Base-by-base conservation (phyloP, 2,888 invertebrate genomes). In the Pristionchus exspectatus region DNA sequence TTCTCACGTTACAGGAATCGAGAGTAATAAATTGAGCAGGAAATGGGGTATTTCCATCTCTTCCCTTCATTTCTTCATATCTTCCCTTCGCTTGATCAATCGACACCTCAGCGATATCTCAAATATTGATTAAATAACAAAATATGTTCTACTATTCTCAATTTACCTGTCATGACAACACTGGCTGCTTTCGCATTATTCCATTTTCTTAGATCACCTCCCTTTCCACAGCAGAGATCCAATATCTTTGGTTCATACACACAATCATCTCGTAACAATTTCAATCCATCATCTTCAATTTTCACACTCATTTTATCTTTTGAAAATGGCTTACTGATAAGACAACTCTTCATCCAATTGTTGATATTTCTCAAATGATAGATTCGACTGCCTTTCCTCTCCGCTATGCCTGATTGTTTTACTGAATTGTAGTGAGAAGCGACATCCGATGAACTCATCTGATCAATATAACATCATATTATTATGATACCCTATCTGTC, bases 151-250 rank as follows among this genome's bases (percentile, higher is more conserved):
- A 18, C 74, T 14, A 72, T 72, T n/a, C 30, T 91, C 84, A 24
- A n/a, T 44, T 50, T 86, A 94, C 95, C 95, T 27, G 94, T 93
- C 93, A 95, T 93, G 10, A 95, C 93, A 66, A 94, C 92, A 63
- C 91, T 92, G 24, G 90, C 89, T 12, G 93, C 93, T 27, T 90
- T 88, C 21, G 92, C 93, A 27, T 92, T 92, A 38, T 93, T 91
- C 94, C 99, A 99, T 95, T 99, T 99, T n/a, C 97, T 96, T 63
- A 99, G 96, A 95, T 99, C 99, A 3, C 99, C 99, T 38, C 99
- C 99, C 96, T 99, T 99, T 1, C 99, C 99, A 95, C 98, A 98
- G 94, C 98, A 98, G 96, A 99, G 97, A 95, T 99, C 99, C 89
- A 98, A 96, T 0, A 98, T 97, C 90, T 96, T 77, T 24, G 92